Evolutionary conservation across 2,888 invertebrate species (phyloP), one percentile per base, ranked within the genome.

Genomic region (Plusia festucae): DNA sequence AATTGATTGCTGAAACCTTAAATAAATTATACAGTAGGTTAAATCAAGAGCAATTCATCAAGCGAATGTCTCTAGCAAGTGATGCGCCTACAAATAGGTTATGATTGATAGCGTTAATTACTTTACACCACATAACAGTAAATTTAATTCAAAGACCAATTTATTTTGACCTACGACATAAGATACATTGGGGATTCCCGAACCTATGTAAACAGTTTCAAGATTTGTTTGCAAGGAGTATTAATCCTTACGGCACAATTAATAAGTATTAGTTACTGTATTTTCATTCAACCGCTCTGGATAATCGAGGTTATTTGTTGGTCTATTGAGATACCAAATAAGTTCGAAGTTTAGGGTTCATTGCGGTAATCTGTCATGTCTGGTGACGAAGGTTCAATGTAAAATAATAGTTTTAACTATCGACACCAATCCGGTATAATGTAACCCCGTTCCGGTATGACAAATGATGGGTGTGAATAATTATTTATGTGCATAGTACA

Each of bases 41-140:
- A 60, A 70, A 81, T 81, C 76, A 66, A 62, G 52, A 65, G 83
- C 75, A 80, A 89, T 89, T 85, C 75, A 88, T 88, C 89, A 88
- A 71, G 52, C 60, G 66, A 69, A 71, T 80, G 85, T 85, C 85
- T 76, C 73, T 66, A 67, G 71, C 79, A 79, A 83, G 79, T 82
- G 85, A 86, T 86, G 82, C 79, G 76, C 67, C 77, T 75, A 81
- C 82, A 82, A 82, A 81, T 73, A 80, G 68, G 69, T 60, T 67
- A 82, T 89, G 88, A 89, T 88, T 84, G 86, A 88, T 89, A 78
- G 79, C 82, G 62, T 74, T 86, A 82, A 88, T 87, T 88, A 87
- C 62, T 65, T 51, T 62, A 67, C 68, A 70, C 59, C 67, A 62
- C 71, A 58, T 60, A 65, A 78, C 62, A 58, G 34, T 56, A 46